Conservation (phyloP, 1,140 invertebrate genomes). For the Tetramorium alpestre region DNA sequence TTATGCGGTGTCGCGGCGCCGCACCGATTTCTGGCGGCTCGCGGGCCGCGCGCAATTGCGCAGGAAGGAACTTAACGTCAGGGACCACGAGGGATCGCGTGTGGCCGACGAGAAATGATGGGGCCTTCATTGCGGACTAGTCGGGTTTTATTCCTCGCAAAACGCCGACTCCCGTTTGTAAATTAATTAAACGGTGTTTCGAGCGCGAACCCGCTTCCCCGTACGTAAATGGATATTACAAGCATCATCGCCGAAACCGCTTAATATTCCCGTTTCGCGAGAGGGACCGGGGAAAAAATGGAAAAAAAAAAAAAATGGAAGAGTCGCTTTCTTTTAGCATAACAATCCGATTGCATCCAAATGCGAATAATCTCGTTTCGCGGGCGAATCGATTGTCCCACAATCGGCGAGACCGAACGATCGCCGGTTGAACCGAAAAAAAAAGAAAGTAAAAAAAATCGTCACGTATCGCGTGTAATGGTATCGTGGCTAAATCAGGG, state of each 20-base stretch:
- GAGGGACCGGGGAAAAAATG: background rate
- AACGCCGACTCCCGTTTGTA: background rate
- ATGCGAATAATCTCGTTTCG: constrained; percentile 47
- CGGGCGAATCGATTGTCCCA: constrained; percentile 21
- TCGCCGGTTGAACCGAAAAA: background rate
- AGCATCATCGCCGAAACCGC: background rate
- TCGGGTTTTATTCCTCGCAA: background rate
- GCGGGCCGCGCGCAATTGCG: constrained; percentile 33
- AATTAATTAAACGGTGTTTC: constrained; percentile 3
- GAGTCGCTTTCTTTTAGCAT: constrained; percentile 34
- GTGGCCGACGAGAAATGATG: background rate
- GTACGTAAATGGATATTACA: background rate
- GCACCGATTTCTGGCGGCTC: constrained; percentile 36
- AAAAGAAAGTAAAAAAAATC: constrained; percentile 1
- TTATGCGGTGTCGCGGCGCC: constrained; percentile 48
- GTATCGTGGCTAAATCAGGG: constrained; percentile 38
- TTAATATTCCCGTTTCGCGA: background rate
- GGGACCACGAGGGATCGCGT: background rate
- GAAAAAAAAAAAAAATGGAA: background rate
- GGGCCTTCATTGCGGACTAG: background rate
- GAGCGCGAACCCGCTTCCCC: background rate
- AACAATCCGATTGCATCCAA: constrained; percentile 50
- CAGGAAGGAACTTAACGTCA: constrained; percentile 9
- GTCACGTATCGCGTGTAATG: constrained; percentile 35
- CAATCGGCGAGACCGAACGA: constrained; percentile 8